A percentile compares a stretch with the other conserved stretches of the same genome.
These are phyloP conservation scores for Ceratina japonica DNA, from an alignment of 1,140 invertebrate genomes.

Conservation along the genomic window DNA sequence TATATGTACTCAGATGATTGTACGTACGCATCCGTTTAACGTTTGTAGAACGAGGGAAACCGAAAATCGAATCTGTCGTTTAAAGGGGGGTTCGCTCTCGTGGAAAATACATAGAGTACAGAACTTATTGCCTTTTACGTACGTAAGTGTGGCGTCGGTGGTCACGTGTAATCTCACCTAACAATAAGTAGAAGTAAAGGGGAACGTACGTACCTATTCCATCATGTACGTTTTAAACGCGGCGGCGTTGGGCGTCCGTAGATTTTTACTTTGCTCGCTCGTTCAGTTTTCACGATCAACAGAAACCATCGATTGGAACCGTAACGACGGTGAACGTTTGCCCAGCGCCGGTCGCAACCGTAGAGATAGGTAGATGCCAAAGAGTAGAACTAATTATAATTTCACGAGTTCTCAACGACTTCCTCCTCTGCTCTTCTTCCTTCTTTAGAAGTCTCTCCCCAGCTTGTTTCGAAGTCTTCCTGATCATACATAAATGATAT, in stretches of 20 bases:
- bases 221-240: no score
- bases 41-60: slow-evolving; percentile 26
- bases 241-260: no score
- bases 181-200: not conserved
- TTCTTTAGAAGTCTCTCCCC: not conserved
- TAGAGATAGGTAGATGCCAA: slow-evolving; percentile 27
- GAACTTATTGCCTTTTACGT: slow-evolving; percentile 42
- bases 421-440: not conserved
- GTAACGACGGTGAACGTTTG: no score
- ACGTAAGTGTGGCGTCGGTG: slow-evolving; percentile 16
- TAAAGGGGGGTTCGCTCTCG: not conserved
- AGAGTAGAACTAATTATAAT: slow-evolving; percentile 20
- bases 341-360: no score
- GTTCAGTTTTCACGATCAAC: no score
- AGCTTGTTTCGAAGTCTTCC: not conserved
- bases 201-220: not conserved
- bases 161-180: slow-evolving; percentile 11
- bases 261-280: no score
- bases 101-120: slow-evolving; percentile 7
- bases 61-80: not conserved
- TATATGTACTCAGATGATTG: not conserved
- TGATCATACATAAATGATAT: not conserved
- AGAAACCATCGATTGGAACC: no score
- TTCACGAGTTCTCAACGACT: slow-evolving; percentile 4
- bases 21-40: slow-evolving; percentile 11